A percentile compares a stretch with the other conserved stretches of the same genome.
phyloP scores from a whole-genome alignment of 2,888 invertebrate species.

The Trachelus tabidus region DNA sequence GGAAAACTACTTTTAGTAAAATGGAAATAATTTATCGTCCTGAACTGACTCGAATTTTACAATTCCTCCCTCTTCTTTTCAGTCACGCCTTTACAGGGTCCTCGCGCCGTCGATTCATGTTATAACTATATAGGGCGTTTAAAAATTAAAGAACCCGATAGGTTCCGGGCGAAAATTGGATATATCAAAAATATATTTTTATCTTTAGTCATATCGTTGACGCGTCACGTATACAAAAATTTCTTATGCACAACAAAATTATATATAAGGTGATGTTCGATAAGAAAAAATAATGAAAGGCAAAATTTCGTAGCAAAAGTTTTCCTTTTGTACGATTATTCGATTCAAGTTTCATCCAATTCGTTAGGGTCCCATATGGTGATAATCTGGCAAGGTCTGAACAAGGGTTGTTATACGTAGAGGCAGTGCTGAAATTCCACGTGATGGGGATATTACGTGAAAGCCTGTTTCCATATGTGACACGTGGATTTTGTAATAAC shows the following conservation, averaged over 20 bases:
- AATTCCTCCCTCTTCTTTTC: slow-evolving; percentile 25
- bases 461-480: neutral
- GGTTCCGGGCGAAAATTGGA: neutral
- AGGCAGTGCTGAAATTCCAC: neutral
- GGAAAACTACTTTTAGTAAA: slow-evolving; percentile 16
- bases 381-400: neutral
- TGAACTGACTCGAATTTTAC: slow-evolving; percentile 46
- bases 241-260: no score
- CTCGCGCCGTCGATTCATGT: neutral
- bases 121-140: neutral
- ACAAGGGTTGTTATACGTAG: neutral
- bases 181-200: no score
- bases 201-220: no score
- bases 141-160: neutral
- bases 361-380: neutral
- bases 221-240: no score
- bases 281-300: neutral
- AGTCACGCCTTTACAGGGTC: no score
- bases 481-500: neutral
- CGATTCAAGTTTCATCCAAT: neutral
- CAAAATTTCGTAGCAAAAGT: neutral
- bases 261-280: no score
- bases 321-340: neutral
- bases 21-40: slow-evolving; percentile 53
- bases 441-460: neutral